phyloP scores from a whole-genome alignment of 2,797 vertebrate genomes.

The Alfaro cultratus region DNA sequence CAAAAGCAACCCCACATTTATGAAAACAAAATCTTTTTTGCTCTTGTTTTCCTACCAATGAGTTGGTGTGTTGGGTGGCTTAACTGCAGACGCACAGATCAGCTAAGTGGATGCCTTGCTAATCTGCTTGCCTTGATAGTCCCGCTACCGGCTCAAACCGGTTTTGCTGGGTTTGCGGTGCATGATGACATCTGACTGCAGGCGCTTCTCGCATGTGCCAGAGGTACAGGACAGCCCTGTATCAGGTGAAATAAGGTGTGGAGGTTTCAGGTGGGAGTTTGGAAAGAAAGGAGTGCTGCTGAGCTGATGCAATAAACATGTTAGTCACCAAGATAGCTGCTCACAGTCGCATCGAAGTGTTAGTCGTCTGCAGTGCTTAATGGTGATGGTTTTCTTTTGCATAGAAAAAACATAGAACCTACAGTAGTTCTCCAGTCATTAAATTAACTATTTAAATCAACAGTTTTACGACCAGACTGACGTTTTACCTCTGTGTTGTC shows the following conservation, averaged over 20 bases:
- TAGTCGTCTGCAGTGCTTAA: not conserved
- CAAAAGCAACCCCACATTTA: not conserved
- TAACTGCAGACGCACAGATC: conserved; percentile 46
- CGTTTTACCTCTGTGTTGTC: not conserved
- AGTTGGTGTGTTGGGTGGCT: conserved; percentile 38
- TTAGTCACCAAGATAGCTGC: not conserved
- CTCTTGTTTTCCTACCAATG: conserved; percentile 7
- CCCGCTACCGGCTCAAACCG: conserved; percentile 72
- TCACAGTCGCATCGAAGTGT: not conserved
- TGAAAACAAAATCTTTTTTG: not conserved
- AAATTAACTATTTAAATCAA: not conserved
- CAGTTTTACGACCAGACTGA: not conserved
- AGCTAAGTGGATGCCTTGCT: conserved; percentile 62
- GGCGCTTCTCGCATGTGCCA: conserved; percentile 49
- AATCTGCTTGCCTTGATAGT: conserved; percentile 72
- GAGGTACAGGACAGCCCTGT: conserved; percentile 35
- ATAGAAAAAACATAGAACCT: not conserved
- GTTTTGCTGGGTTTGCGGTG: conserved; percentile 60
- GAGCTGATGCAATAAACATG: not conserved
- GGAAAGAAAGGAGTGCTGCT: conserved; percentile 2
- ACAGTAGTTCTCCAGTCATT: not conserved
- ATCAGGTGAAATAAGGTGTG: conserved; percentile 24
- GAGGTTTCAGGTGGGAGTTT: conserved; percentile 39
- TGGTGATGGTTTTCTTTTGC: not conserved
- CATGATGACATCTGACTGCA: conserved; percentile 67